These are phyloP conservation scores for Prorops nasuta DNA, from an alignment of 1,140 invertebrate genomes.

Conservation along the genomic window DNA sequence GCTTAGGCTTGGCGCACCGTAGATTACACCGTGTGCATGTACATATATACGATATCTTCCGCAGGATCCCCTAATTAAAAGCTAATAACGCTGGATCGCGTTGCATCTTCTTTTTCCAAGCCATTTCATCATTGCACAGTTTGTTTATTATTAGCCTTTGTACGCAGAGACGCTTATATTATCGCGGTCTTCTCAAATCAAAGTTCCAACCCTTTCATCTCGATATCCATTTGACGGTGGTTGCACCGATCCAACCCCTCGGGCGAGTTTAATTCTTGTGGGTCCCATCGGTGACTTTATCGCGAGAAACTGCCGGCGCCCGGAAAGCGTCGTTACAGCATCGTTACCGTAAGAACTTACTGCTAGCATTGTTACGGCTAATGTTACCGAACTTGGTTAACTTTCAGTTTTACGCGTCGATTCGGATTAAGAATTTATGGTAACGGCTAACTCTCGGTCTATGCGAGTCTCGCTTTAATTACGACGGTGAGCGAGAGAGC, in stretches of 20 bases:
- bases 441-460: slow-evolving; percentile 43
- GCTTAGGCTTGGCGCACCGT: no score
- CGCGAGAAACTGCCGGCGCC: slow-evolving; percentile 48
- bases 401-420: slow-evolving; percentile 57
- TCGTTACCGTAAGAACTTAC: slow-evolving; percentile 57
- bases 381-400: slow-evolving; percentile 54
- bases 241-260: slow-evolving; percentile 36
- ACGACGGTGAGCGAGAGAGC: neutral
- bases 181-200: no score
- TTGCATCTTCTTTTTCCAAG: no score
- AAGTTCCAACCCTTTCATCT: no score
- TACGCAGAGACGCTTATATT: no score
- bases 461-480: slow-evolving; percentile 23
- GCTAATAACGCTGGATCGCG: no score
- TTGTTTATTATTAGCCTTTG: no score
- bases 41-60: no score
- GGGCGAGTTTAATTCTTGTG: slow-evolving; percentile 50
- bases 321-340: slow-evolving; percentile 53
- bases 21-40: no score
- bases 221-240: slow-evolving; percentile 22
- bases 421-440: slow-evolving; percentile 58
- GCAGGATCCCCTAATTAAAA: no score
- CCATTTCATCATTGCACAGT: no score
- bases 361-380: slow-evolving; percentile 52
- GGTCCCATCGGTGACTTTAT: slow-evolving; percentile 56